Evolutionary conservation across 1,140 invertebrate species (phyloP).

Genomic region (Euura lappo): DNA sequence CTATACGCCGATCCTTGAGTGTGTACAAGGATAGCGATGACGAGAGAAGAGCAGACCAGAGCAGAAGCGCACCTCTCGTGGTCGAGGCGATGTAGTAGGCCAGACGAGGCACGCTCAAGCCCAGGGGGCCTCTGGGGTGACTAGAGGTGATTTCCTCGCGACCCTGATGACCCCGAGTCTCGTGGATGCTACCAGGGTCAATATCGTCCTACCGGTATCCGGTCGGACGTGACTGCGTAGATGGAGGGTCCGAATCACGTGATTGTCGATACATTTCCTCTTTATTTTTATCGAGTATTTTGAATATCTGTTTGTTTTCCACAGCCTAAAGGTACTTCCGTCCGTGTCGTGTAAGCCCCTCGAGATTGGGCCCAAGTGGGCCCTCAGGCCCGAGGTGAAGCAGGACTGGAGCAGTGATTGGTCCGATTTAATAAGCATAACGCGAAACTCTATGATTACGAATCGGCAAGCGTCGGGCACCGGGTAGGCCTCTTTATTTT

Average conservation of each 20-base stretch:
- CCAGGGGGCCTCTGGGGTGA: background rate
- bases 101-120: slow-evolving; percentile 1
- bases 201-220: background rate
- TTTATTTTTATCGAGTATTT: no score
- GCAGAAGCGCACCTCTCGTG: background rate
- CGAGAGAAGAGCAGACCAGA: background rate
- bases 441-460: slow-evolving; percentile 31
- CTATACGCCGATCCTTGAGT: background rate
- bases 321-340: no score
- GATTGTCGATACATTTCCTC: no score
- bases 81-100: background rate
- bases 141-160: background rate
- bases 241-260: no score
- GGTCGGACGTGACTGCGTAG: no score
- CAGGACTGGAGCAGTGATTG: slow-evolving; percentile 22
- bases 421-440: slow-evolving; percentile 45
- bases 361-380: background rate
- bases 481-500: slow-evolving; percentile 37
- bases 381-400: background rate
- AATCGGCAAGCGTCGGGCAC: slow-evolving; percentile 27
- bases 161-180: background rate
- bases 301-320: no score
- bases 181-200: background rate
- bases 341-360: no score
- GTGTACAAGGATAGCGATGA: background rate